Conservation (phyloP, 2,888 invertebrate species). For the Frankliniella intonsa region DNA sequence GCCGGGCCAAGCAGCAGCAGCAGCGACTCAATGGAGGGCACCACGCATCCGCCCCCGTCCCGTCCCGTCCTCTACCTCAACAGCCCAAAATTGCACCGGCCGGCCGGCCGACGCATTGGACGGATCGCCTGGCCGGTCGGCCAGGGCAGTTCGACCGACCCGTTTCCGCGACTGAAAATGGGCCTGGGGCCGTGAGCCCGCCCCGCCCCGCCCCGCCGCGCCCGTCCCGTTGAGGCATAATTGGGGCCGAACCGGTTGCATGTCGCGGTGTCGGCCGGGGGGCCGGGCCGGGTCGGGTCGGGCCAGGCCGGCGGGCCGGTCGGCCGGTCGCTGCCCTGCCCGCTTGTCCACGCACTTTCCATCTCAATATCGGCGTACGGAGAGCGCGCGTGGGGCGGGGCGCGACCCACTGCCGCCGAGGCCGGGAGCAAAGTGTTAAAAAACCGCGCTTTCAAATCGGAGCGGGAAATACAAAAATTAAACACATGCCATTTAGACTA, state of each 20-base stretch:
- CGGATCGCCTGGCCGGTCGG: not conserved
- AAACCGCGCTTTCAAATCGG: too few species aligned
- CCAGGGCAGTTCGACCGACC: not conserved
- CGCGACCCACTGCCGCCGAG: not conserved
- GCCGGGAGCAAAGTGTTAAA: not conserved
- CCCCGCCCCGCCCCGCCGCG: not conserved
- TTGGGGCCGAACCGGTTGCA: constrained; percentile 4
- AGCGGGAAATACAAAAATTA: too few species aligned
- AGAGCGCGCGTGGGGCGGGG: not conserved
- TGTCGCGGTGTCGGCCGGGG: not conserved
- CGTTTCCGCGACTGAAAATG: not conserved
- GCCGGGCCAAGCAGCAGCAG: not conserved
- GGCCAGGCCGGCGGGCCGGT: not conserved
- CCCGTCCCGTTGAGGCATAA: not conserved
- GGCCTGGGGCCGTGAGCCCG: not conserved
- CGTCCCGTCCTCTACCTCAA: not conserved
- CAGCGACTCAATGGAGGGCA: not conserved
- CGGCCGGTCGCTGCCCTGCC: not conserved
- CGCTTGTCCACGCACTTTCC: not conserved
- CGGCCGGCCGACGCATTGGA: too few species aligned
- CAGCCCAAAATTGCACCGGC: too few species aligned
- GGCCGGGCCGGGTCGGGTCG: not conserved
- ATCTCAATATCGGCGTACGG: not conserved
- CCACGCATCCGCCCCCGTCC: not conserved
- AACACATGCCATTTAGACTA: too few species aligned